A percentile compares a stretch with the other conserved stretches of the same genome.
These are phyloP conservation scores for Entomobrya proxima DNA, from an alignment of 2,888 invertebrate species.

Conservation along the genomic window DNA sequence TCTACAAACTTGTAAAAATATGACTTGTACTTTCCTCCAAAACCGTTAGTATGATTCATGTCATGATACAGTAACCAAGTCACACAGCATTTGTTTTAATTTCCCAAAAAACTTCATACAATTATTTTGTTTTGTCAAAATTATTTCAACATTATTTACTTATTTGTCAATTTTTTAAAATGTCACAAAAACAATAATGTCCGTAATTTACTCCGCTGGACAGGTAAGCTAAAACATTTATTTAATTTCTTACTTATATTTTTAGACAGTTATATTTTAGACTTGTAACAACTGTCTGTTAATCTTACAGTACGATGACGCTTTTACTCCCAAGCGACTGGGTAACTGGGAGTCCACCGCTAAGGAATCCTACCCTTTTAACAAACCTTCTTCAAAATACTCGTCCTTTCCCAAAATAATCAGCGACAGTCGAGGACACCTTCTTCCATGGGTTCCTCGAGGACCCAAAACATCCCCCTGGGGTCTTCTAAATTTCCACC, in stretches of 20 bases:
- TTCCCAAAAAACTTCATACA: no score
- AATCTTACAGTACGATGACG: constrained; percentile 69
- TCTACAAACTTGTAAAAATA: no score
- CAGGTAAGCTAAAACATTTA: constrained; percentile 41
- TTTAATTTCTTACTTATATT: not conserved
- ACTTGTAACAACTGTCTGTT: no score
- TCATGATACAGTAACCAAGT: no score
- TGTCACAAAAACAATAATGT: constrained; percentile 49
- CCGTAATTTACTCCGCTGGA: constrained; percentile 64
- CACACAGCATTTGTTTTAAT: no score
- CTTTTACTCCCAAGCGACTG: constrained; percentile 67
- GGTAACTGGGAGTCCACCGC: constrained; percentile 70
- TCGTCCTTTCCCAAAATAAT: constrained; percentile 52
- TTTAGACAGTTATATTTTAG: not conserved
- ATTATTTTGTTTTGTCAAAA: no score
- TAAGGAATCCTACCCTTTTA: constrained; percentile 12
- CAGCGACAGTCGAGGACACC: constrained; percentile 68
- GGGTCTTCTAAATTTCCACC: constrained; percentile 61
- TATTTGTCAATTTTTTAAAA: not conserved
- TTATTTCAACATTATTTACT: no score
- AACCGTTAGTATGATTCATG: no score
- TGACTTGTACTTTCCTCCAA: no score
- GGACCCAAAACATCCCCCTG: constrained; percentile 66
- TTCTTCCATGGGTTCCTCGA: constrained; percentile 64
- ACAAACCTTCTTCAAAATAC: not conserved